Percentiles rank a stretch among this genome's conserved stretches.
Evolutionary conservation across 2,888 invertebrate species (phyloP).

Genomic region (Clunio marinus): DNA sequence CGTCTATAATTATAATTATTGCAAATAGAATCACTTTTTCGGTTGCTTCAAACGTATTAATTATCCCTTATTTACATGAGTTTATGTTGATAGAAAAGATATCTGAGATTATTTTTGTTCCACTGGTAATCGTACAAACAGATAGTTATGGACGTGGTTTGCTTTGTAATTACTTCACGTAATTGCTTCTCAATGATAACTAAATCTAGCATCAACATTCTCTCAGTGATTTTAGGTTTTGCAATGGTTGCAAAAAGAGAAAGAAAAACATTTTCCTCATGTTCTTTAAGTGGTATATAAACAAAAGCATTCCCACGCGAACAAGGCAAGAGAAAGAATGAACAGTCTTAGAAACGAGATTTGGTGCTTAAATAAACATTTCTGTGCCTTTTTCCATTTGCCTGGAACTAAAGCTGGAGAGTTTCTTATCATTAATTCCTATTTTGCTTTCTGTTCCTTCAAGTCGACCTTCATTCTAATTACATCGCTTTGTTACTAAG

Average conservation of each 20-base stretch:
- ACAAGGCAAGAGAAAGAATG: not conserved
- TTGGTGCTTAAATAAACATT: conserved; percentile 23
- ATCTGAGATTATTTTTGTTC: too few relatives aligned
- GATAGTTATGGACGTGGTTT: too few relatives aligned
- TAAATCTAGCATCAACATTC: not conserved
- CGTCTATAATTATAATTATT: not conserved
- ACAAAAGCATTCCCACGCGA: not conserved
- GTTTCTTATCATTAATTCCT: conserved; percentile 12
- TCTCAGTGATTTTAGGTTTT: too few relatives aligned
- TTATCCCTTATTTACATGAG: too few relatives aligned
- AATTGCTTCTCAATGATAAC: not conserved
- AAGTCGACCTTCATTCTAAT: too few relatives aligned
- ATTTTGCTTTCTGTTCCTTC: not conserved
- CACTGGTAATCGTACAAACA: too few relatives aligned
- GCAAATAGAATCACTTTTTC: not conserved
- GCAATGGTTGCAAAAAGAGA: too few relatives aligned
- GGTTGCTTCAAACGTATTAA: not conserved
- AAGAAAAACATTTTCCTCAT: too few relatives aligned
- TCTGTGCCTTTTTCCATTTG: conserved; percentile 19
- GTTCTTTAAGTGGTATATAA: not conserved
- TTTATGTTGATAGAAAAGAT: too few relatives aligned
- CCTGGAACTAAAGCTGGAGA: conserved; percentile 35
- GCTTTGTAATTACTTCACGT: not conserved
- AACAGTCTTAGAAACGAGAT: conserved; percentile 8
- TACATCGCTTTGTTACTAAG: not conserved